Conservation (phyloP, 2,113 vertebrate species). For the Charina bottae region DNA sequence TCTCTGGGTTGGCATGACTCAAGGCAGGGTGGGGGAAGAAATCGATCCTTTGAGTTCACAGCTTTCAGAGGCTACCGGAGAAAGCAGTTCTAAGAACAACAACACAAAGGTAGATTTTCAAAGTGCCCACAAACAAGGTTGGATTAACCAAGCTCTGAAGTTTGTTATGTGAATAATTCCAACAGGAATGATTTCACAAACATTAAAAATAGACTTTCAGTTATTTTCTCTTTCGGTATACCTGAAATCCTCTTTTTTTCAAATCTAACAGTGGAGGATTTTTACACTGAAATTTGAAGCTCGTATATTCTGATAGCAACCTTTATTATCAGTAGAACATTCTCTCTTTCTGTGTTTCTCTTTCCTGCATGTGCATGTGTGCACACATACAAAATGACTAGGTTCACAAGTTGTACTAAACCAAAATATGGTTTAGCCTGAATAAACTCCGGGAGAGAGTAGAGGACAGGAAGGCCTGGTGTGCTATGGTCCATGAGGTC, state of each 20-base stretch:
- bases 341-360: not conserved
- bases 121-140: not conserved
- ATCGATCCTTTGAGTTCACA: constrained; percentile 18
- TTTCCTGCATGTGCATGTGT: not conserved
- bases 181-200: not conserved
- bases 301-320: not conserved
- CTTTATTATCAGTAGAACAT: not conserved
- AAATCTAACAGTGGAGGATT: not conserved
- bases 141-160: not conserved
- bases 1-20: not conserved
- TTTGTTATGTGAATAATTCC: not conserved
- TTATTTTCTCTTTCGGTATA: not conserved
- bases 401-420: not conserved
- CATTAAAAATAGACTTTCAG: not conserved
- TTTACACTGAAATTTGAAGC: too few relatives aligned
- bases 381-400: not conserved
- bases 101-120: not conserved
- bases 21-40: not conserved
- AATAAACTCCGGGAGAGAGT: too few relatives aligned
- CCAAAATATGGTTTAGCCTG: not conserved
- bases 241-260: not conserved
- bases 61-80: not conserved
- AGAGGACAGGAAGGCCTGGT: too few relatives aligned
- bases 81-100: not conserved
- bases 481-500: too few relatives aligned